These are phyloP conservation scores for Coregonus ussuriensis DNA, from an alignment of 2,797 vertebrate genomes.

Conservation along the genomic window DNA sequence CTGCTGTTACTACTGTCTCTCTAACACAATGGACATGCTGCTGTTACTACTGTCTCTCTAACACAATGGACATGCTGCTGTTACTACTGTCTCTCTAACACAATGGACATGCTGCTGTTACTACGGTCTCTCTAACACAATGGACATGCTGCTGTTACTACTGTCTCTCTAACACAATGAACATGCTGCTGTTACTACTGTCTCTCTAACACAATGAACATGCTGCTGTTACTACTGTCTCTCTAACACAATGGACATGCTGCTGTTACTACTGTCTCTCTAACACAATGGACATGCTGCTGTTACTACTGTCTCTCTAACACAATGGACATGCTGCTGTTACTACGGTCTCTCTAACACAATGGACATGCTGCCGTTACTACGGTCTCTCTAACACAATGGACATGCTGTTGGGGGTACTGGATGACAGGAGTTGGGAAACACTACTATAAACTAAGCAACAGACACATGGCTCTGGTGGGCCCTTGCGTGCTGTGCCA, in stretches of 20 bases:
- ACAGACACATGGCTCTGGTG: no score
- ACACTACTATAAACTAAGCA: no score
- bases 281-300: conserved; percentile 19
- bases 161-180: background rate
- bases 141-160: background rate
- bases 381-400: no score
- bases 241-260: background rate
- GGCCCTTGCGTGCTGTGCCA: background rate
- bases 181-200: conserved; percentile 19
- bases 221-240: background rate
- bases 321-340: background rate
- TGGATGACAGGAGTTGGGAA: no score
- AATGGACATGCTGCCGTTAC: background rate
- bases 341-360: no score
- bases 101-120: background rate
- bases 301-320: background rate
- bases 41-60: no score
- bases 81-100: background rate
- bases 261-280: background rate
- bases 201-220: background rate
- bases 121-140: no score
- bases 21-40: background rate
- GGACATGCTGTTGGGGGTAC: background rate
- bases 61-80: conserved; percentile 22
- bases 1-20: background rate